These are phyloP conservation scores for Takifugu bimaculatus DNA, from an alignment of 2,113 vertebrate species.

Conservation along the genomic window DNA sequence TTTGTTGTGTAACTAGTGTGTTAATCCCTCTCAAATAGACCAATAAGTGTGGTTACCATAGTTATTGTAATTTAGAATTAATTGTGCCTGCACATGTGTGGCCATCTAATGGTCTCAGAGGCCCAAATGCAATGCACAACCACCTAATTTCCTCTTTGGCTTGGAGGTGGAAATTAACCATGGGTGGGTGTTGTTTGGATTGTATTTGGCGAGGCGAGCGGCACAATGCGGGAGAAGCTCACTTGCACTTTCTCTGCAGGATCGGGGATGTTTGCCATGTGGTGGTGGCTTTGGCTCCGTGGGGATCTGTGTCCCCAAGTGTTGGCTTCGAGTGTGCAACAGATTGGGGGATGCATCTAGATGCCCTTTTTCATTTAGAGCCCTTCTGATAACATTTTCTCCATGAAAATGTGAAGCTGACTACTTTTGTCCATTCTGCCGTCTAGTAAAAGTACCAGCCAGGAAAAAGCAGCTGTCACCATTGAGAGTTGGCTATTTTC, in stretches of 20 bases:
- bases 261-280: slow-evolving; percentile 45
- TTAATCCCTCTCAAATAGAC: slow-evolving; percentile 44
- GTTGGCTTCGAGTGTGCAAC: slow-evolving; percentile 33
- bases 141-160: slow-evolving; percentile 65
- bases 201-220: slow-evolving; percentile 38
- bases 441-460: not conserved
- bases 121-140: slow-evolving; percentile 57
- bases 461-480: not conserved
- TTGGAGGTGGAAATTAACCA: slow-evolving; percentile 44
- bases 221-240: slow-evolving; percentile 36
- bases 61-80: slow-evolving; percentile 39
- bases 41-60: slow-evolving; percentile 21
- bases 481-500: slow-evolving; percentile 17
- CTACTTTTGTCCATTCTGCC: not conserved
- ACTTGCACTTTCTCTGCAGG: slow-evolving; percentile 47
- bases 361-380: too few relatives aligned
- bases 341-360: not conserved
- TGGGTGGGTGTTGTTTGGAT: slow-evolving; percentile 64
- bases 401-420: not conserved
- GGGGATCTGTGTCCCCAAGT: slow-evolving; percentile 34
- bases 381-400: not conserved
- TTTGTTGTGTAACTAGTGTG: slow-evolving; percentile 20
- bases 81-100: slow-evolving; percentile 31
- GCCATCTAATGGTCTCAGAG: slow-evolving; percentile 37
- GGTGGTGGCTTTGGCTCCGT: slow-evolving; percentile 12